phyloP scores from a whole-genome alignment of 2,797 vertebrate species.

The Phalloptychus januarius region DNA sequence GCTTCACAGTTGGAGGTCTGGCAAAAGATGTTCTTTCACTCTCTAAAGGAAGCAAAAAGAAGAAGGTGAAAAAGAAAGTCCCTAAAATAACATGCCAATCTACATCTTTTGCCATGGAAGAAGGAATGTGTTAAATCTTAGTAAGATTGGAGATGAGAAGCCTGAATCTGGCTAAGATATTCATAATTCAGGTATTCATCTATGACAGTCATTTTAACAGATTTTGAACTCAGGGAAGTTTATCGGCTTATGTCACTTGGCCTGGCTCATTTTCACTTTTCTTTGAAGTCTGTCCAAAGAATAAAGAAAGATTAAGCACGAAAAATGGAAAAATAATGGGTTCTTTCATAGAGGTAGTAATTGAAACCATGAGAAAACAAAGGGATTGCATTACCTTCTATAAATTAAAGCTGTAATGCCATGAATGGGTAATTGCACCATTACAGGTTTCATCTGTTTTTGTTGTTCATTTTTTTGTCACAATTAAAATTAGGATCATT shows the following conservation, averaged over 20 bases:
- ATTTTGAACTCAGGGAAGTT: background rate
- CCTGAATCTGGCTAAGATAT: background rate
- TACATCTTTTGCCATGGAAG: background rate
- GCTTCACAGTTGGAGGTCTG: slow-evolving; percentile 6
- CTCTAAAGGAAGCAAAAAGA: background rate
- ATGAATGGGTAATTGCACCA: background rate
- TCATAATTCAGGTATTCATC: background rate
- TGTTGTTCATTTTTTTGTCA: background rate
- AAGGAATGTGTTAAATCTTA: background rate
- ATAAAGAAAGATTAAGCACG: background rate
- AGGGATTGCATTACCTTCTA: background rate
- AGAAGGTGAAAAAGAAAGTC: background rate
- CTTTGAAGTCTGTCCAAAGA: background rate
- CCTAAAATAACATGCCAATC: background rate
- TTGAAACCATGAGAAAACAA: background rate
- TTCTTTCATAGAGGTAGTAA: background rate
- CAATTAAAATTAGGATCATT: background rate
- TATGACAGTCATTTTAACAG: background rate
- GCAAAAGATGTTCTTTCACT: background rate
- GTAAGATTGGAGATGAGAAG: background rate
- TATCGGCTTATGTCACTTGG: background rate
- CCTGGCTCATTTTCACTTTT: background rate
- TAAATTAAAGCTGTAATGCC: background rate
- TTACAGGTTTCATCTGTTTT: background rate
- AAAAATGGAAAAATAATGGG: background rate